Evolutionary conservation across 2,113 vertebrate species (phyloP).

Genomic region (Cephalopterus ornatus): DNA sequence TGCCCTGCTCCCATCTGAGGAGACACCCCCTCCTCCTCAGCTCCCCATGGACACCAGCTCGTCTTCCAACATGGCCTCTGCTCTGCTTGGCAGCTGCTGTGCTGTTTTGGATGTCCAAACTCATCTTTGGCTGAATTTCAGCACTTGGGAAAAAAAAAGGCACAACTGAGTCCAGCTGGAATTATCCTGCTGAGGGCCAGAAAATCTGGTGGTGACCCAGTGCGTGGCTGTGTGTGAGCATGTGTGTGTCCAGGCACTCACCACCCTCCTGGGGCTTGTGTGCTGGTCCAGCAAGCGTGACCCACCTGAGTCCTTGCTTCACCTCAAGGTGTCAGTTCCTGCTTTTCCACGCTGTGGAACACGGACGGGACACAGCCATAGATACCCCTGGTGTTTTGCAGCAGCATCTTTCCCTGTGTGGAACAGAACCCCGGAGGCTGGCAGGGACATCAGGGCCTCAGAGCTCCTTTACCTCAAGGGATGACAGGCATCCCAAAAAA

Average conservation of each 20-base stretch:
- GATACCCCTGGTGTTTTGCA: neutral
- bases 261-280: neutral
- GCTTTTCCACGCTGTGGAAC: accelerated
- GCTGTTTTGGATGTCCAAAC: neutral
- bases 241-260: neutral
- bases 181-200: neutral
- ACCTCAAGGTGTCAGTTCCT: neutral
- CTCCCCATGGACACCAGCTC: neutral
- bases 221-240: neutral
- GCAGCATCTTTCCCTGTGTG: neutral
- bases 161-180: neutral
- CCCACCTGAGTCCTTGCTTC: neutral
- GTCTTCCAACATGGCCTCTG: neutral
- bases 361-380: neutral
- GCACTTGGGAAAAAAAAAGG: neutral
- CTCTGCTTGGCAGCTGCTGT: neutral
- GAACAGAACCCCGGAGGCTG: neutral
- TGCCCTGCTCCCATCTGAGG: neutral
- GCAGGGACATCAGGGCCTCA: neutral
- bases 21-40: neutral
- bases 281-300: neutral
- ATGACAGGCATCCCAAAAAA: neutral
- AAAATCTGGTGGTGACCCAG: neutral
- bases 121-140: neutral
- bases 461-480: neutral